A percentile compares a stretch with the other conserved stretches of the same genome.
These are phyloP conservation scores for Meliscaeva auricollis DNA, from an alignment of 2,888 invertebrate species.

Conservation along the genomic window DNA sequence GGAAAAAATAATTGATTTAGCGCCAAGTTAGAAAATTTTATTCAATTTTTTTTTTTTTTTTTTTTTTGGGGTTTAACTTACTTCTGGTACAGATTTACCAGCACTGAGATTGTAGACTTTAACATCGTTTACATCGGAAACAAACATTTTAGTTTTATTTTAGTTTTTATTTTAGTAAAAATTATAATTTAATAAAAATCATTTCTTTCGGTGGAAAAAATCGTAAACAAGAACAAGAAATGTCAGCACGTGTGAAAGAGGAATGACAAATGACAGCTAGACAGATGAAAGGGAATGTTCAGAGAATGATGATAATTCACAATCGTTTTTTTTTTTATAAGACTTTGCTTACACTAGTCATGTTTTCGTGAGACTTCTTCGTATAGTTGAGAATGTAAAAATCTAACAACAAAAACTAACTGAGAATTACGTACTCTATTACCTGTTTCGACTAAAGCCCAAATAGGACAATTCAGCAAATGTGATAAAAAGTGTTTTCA, in stretches of 20 bases:
- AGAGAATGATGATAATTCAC: background rate
- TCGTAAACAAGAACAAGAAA: slow-evolving; percentile 72
- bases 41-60: background rate
- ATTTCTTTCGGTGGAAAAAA: slow-evolving; percentile 51
- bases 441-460: too few relatives aligned
- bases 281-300: slow-evolving; percentile 13
- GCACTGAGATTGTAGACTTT: slow-evolving; percentile 99
- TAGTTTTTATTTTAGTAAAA: background rate
- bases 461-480: too few relatives aligned
- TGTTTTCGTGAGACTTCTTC: too few relatives aligned
- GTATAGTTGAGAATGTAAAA: too few relatives aligned
- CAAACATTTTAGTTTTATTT: slow-evolving; percentile 90
- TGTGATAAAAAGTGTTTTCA: too few relatives aligned
- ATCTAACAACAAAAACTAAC: too few relatives aligned
- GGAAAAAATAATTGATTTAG: slow-evolving; percentile 22
- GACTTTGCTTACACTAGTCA: too few relatives aligned
- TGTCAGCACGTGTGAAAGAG: slow-evolving; percentile 63
- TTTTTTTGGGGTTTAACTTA: slow-evolving; percentile 85
- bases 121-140: slow-evolving; percentile 96
- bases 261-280: slow-evolving; percentile 37
- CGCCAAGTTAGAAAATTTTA: slow-evolving; percentile 27
- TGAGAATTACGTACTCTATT: too few relatives aligned
- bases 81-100: slow-evolving; percentile 98
- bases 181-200: slow-evolving; percentile 45
- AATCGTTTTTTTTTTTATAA: too few relatives aligned